Base-by-base conservation (phyloP, 2,113 vertebrate genomes). In the Nothoprocta pentlandii region DNA sequence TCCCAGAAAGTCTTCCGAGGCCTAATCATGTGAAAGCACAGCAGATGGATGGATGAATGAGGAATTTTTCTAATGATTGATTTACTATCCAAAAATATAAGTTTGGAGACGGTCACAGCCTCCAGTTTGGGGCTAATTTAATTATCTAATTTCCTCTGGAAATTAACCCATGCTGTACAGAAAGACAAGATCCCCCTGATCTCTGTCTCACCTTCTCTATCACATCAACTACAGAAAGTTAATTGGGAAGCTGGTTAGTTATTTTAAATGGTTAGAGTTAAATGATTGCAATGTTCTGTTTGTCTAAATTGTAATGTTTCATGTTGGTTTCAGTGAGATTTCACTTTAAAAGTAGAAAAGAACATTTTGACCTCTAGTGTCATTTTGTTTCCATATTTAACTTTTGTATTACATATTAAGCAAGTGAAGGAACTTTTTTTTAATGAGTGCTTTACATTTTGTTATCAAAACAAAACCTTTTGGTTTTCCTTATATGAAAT, bases 11-110 rank as follows among this genome's bases (percentile, higher is more conserved):
- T 10, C n/a, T 92, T 82, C 36, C 51, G 75, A 80, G 26, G 79
- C 41, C 36, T 70, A 63, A 49, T 83, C 70, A 79, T 41, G 30
- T 62, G 58, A 93, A 13, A 79, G 34, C 26, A 75, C 68, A 80
- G 68, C 54, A 94, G 85, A 91, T 66, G 91, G 85, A 91, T 73
- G 91, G 75, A 74, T 79, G 67, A 63, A 85, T 91, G 68, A 89
- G 30, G 61, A 89, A 56, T 90, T 87, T 87, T 95, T 73, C 56
- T 76, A 74, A 61, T 51, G 46, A 63, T 2, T 85, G 26, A 4
- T 28, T 91, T 83, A 39, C 39, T 54, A 67, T 88, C 54, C 81
- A 94, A 90, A 96, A 95, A 59, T 67, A 56, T 28, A 25, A 80
- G 89, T 92, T 68, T 47, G 22, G 2, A 1, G 78, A 12, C 64